Conservation (phyloP, 2,113 vertebrate species). For the Campylorhamphus procurvoides region DNA sequence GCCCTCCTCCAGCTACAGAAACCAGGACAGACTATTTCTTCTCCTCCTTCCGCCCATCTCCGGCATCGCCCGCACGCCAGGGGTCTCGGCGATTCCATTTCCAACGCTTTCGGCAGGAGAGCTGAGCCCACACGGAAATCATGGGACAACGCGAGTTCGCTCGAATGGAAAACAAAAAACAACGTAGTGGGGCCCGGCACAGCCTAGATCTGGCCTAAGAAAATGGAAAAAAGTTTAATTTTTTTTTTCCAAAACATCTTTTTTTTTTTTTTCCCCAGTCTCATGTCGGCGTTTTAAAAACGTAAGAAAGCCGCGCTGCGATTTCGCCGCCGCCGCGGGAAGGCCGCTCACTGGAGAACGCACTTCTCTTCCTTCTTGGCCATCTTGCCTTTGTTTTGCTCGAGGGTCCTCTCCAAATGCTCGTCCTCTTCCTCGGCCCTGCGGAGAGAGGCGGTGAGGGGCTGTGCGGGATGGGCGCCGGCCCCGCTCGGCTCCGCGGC, state of each 20-base stretch:
- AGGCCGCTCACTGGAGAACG: conserved; percentile 85
- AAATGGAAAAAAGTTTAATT: conserved; percentile 61
- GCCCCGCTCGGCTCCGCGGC: neutral
- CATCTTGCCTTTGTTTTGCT: conserved; percentile 99
- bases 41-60: conserved; percentile 19
- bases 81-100: conserved; percentile 61
- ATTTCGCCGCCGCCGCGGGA: neutral
- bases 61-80: conserved; percentile 22
- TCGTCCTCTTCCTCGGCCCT: conserved; percentile 98
- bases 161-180: conserved; percentile 39
- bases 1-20: conserved; percentile 57
- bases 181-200: conserved; percentile 20
- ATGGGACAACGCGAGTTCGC: conserved; percentile 59
- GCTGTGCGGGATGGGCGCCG: neutral
- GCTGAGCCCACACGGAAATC: conserved; percentile 55
- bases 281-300: conserved; percentile 40
- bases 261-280: neutral
- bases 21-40: conserved; percentile 14
- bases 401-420: conserved; percentile 96
- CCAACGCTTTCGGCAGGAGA: conserved; percentile 61
- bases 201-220: conserved; percentile 64
- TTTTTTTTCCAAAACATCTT: neutral
- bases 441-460: conserved; percentile 49
- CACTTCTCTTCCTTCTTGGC: conserved; percentile 99
- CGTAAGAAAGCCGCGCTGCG: conserved; percentile 4